Conservation (phyloP, 2,797 vertebrate genomes). For the Leontopithecus rosalia region DNA sequence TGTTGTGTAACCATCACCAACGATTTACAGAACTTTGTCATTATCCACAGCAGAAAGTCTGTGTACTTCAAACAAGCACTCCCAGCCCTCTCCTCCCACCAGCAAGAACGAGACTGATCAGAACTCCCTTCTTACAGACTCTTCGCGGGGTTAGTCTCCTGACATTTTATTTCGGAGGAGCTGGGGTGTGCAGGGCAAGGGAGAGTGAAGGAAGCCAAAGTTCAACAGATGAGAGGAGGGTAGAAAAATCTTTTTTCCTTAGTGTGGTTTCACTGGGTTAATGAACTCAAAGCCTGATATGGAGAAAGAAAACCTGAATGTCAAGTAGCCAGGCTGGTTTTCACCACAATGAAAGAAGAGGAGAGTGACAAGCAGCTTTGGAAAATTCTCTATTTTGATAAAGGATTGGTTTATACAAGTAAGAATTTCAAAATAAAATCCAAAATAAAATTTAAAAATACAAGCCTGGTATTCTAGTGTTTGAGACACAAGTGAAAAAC, state of each 20-base stretch:
- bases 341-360: background rate
- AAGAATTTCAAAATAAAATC: constrained; percentile 27
- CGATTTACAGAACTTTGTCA: background rate
- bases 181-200: background rate
- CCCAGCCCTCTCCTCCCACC: background rate
- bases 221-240: background rate
- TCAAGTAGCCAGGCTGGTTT: background rate
- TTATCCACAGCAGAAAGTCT: background rate
- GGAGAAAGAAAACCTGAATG: background rate
- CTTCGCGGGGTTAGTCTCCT: background rate
- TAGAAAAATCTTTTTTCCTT: background rate
- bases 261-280: background rate
- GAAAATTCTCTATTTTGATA: background rate
- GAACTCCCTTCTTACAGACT: background rate
- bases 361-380: background rate
- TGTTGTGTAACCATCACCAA: background rate
- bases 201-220: background rate
- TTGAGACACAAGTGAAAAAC: background rate
- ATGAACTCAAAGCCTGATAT: background rate
- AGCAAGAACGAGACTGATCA: background rate
- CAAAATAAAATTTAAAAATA: constrained; percentile 16
- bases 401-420: background rate
- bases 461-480: background rate
- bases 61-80: background rate
- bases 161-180: background rate